Evolutionary conservation across 2,797 vertebrate species (phyloP), one percentile per base, ranked within the genome.

Genomic region (Siniperca undulata): DNA sequence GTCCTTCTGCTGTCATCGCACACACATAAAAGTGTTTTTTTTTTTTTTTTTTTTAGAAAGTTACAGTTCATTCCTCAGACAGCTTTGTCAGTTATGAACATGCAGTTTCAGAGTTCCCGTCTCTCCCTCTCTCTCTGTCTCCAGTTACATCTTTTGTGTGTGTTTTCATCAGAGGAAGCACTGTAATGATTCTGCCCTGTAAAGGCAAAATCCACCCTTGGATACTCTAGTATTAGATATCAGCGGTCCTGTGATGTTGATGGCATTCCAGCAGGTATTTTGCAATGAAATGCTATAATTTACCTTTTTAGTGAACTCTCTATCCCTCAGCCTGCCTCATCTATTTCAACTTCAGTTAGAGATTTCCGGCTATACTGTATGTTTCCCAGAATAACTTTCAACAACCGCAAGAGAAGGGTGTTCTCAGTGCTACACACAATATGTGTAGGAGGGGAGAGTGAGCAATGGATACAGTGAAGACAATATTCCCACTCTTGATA

Each of bases 141-240:
- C 82, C 38, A 66, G 68, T 92, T 87, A 83, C 88, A 77, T 86
- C 88, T 81, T 82, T 90, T 90, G 81, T 84, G 87, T 20, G 24
- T 0, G 79, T 91, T 92, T 88, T 93, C 91, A 92, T 89, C 88
- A 79, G 81, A 85, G 87, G 86, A 92, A 90, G 77, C 77, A 12
- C 55, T 79, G 64, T 78, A 90, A 89, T 77, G 76, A 84, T 53
- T 74, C 70, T 70, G 40, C 38, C 46, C 53, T 34, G 66, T 56
- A 74, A 64, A 77, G 50, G 67, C 62, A 30, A 70, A 83, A 66
- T 27, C 77, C 64, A 38, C 22, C 72, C 55, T 24, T 24, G 70
- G 82, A 81, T 71, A 44, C 22, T 14, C 36, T 81, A 46, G 77
- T 79, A 40, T 93, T 58, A n/a, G 64, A 78, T 91, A 69, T 81